phyloP scores from a whole-genome alignment of 2,888 invertebrate genomes.

The Linnaemya tessellans region DNA sequence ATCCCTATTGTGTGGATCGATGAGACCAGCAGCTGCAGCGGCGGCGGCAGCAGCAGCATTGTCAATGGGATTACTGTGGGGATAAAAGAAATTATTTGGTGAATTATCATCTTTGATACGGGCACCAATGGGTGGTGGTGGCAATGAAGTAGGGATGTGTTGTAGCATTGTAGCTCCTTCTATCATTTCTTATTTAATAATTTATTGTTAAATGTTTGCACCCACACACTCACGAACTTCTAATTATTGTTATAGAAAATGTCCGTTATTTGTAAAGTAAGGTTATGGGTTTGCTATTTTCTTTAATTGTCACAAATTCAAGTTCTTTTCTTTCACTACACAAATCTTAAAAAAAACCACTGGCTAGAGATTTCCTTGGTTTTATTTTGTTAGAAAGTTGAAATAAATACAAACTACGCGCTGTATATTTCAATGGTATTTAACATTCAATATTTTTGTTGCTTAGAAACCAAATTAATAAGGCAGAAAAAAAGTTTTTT shows the following conservation, averaged over 20 bases:
- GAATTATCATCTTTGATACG: slow-evolving; percentile 75
- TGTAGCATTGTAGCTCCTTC: slow-evolving; percentile 80
- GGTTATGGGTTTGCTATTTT: slow-evolving; percentile 28
- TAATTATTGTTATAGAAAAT: background rate
- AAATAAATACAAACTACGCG: slow-evolving; percentile 68
- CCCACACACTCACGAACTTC: background rate
- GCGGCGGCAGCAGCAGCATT: slow-evolving; percentile 81
- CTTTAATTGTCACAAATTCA: slow-evolving; percentile 3
- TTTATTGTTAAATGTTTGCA: background rate
- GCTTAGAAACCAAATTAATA: slow-evolving; percentile 49
- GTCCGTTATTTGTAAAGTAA: slow-evolving; percentile 52
- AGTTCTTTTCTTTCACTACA: background rate
- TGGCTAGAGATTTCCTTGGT: slow-evolving; percentile 55
- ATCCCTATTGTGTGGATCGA: slow-evolving; percentile 82
- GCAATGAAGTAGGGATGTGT: slow-evolving; percentile 75
- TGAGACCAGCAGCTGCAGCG: slow-evolving; percentile 80
- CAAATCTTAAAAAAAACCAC: background rate
- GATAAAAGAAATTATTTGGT: slow-evolving; percentile 78
- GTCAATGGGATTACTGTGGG: slow-evolving; percentile 85
- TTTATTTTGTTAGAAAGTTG: slow-evolving; percentile 69
- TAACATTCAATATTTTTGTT: slow-evolving; percentile 40
- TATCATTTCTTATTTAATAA: slow-evolving; percentile 73
- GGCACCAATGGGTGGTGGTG: slow-evolving; percentile 72
- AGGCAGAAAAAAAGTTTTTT: slow-evolving; percentile 6
- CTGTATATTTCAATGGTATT: slow-evolving; percentile 37